Evolutionary conservation across 92 coral and sea anemone genomes (phyloP).

Genomic region (Isaurus tuberculatus): DNA sequence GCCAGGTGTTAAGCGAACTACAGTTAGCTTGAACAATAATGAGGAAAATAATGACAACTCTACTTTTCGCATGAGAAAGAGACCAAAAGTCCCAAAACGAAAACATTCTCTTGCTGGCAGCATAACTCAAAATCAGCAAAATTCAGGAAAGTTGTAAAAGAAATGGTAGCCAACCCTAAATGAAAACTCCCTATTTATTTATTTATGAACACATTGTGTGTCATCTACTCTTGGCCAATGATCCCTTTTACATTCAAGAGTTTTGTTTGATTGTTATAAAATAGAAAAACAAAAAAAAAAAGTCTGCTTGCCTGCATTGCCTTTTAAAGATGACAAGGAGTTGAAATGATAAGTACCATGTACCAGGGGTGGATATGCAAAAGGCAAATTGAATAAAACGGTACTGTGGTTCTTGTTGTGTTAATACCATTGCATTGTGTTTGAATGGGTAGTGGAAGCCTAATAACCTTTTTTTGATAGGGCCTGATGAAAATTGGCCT

Average conservation of each 20-base stretch:
- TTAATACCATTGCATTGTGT: constrained; percentile 23
- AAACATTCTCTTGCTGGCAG: constrained; percentile 21
- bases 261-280: constrained; percentile 3
- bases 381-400: constrained; percentile 17
- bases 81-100: constrained; percentile 23
- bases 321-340: constrained; percentile 1
- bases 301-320: constrained; percentile 1
- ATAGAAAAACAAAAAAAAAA: background rate
- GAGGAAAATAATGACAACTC: background rate
- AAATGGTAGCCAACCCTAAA: background rate
- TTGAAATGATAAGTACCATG: constrained; percentile 21
- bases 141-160: constrained; percentile 35
- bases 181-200: background rate
- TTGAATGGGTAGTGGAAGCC: constrained; percentile 24
- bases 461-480: constrained; percentile 18
- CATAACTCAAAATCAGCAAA: constrained; percentile 22
- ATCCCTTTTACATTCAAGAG: background rate
- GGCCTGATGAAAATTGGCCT: constrained; percentile 27
- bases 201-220: constrained; percentile 2
- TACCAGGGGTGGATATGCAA: constrained; percentile 24
- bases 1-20: background rate
- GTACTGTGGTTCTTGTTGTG: constrained; percentile 20
- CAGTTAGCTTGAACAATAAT: constrained; percentile 8
- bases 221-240: constrained; percentile 3
- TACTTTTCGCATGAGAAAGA: constrained; percentile 1